Evolutionary conservation across 2,797 vertebrate genomes (phyloP), one percentile per base, ranked within the genome.

Genomic region (Acipenser ruthenus): DNA sequence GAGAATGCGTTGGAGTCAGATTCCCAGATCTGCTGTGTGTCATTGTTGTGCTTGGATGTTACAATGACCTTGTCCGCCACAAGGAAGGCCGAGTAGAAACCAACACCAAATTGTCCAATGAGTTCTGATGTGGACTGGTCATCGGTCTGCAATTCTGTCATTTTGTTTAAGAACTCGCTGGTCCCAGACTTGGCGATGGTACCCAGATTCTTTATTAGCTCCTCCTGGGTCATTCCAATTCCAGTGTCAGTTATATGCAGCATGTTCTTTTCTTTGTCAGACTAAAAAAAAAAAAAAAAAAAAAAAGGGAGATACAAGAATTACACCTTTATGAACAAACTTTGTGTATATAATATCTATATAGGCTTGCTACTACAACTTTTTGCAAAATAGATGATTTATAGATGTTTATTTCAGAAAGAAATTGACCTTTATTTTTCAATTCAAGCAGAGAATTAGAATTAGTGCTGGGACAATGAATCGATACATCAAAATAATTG

Each of bases 101-200:
- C 97, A 48, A 99, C 96, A 66, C 97, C 96, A 65, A 99, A 99
- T 90, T 99, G 97, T 50, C 97, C 97, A 8, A 99, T 99, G 77
- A 99, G 82, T 78, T 99, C 97, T 0, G 95, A 99, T 8, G 96
- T 97, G 23, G 96, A 95, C 83, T 98, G 94, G 13, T 86, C 90
- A 3, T 96, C 94, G 2, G 89, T 78, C 78, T 97, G 93, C 77
- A 93, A 90, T 68, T 99, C 94, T 0, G 91, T 94, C 87, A 99
- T 93, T 83, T 93, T 93, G 83, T 87, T 98, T 68, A 99, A 87
- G 85, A 99, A 99, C 86, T 99, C 96, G 64, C 96, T 99, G 61
- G 97, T 99, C 80, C 97, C 97, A 0, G 97, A 99, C 74, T 99
- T 99, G 7, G 96, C 97, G 60, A 99, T 99, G 65, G 97, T 99